A percentile compares a stretch with the other conserved stretches of the same genome.
phyloP scores from a whole-genome alignment of 1,140 invertebrate genomes.

The Scylla paramamosain region DNA sequence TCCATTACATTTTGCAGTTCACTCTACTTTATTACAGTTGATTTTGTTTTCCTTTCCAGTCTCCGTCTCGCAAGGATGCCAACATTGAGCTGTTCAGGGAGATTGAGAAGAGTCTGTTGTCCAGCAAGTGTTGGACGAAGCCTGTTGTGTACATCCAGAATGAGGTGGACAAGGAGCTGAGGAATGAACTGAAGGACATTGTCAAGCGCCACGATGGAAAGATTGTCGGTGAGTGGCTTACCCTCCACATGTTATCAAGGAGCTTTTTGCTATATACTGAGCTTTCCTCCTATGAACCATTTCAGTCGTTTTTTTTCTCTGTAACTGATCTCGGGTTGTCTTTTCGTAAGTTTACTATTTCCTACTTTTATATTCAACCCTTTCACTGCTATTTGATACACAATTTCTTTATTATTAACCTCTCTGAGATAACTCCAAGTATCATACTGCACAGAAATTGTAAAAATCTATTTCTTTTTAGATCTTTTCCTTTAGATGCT shows the following conservation, averaged over 20 bases:
- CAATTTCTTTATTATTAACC: no score
- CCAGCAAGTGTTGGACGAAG: conserved; percentile 88
- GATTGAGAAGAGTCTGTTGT: conserved; percentile 92
- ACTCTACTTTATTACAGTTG: not conserved
- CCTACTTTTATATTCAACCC: no score
- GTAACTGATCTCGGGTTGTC: no score
- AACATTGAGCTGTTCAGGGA: conserved; percentile 97
- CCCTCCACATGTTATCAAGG: not conserved
- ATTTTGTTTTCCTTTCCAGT: conserved; percentile 83
- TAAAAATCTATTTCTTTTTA: no score
- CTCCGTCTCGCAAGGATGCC: conserved; percentile 93
- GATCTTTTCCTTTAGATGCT: no score
- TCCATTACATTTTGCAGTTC: not conserved
- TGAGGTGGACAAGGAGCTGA: conserved; percentile 91
- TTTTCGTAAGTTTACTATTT: no score
- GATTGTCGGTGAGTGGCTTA: conserved; percentile 81
- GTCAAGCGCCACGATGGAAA: conserved; percentile 92
- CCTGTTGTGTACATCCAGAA: conserved; percentile 91
- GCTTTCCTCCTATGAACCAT: not conserved
- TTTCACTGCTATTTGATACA: no score
- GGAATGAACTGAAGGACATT: conserved; percentile 92
- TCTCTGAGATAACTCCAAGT: no score
- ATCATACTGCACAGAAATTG: no score
- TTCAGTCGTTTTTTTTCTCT: no score
- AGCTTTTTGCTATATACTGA: not conserved